phyloP scores from a whole-genome alignment of 53 echinoderm and acorn worm species.

The Zoroaster sp. region DNA sequence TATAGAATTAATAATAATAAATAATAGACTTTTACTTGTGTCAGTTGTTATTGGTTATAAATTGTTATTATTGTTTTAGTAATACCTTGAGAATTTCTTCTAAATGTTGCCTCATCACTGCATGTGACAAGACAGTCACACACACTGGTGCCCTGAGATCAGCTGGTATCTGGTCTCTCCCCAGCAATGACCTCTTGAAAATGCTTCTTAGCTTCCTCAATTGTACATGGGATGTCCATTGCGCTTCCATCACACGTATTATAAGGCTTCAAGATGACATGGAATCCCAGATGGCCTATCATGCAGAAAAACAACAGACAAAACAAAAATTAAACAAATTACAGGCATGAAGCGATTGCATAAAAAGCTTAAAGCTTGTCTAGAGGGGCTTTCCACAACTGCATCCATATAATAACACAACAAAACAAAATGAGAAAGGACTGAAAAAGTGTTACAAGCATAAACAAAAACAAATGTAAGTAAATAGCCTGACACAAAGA shows the following conservation, averaged over 20 bases:
- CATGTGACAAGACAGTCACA: constrained; percentile 80
- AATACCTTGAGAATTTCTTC: constrained; percentile 90
- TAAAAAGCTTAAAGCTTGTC: too few relatives aligned
- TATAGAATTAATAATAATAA: too few relatives aligned
- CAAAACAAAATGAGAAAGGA: too few relatives aligned
- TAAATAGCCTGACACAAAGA: too few relatives aligned
- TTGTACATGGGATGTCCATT: constrained; percentile 68
- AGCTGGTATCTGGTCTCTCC: constrained; percentile 75
- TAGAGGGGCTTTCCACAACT: too few relatives aligned
- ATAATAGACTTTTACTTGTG: too few relatives aligned
- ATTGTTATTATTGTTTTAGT: too few relatives aligned
- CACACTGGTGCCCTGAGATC: constrained; percentile 89
- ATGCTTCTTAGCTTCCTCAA: constrained; percentile 76
- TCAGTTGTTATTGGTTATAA: neutral
- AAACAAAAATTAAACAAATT: too few relatives aligned
- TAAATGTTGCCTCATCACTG: constrained; percentile 72
- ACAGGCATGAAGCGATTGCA: too few relatives aligned
- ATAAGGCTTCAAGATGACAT: constrained; percentile 84
- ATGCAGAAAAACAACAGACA: neutral
- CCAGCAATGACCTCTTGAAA: constrained; percentile 77
- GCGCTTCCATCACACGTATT: constrained; percentile 77
- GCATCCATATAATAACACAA: too few relatives aligned
- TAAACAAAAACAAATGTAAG: too few relatives aligned
- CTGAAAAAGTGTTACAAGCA: too few relatives aligned
- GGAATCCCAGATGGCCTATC: constrained; percentile 86